Base-by-base conservation (phyloP, 2,113 vertebrate species). In the Capreolus pygargus region DNA sequence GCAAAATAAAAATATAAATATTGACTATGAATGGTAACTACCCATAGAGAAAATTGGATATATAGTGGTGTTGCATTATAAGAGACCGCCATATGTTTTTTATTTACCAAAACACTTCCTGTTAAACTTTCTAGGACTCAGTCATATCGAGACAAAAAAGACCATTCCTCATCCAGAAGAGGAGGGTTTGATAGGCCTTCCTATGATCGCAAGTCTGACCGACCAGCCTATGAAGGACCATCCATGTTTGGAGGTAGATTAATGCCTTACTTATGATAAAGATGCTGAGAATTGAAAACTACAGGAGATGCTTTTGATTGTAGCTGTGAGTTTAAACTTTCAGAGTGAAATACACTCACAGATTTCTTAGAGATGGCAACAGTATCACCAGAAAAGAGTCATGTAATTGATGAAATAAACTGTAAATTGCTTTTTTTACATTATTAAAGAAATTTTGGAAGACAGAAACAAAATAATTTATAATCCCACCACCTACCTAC, bases 121-220 rank as follows among this genome's bases (percentile, higher is more conserved):
- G 95, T 98, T 70, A 97, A 94, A 55, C 97, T 98, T 94, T 98
- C 97, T 85, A 99, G 99, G 58, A 97, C 99, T 52, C 99, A 98
- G 33, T 99, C 98, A 76, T 99, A 99, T 98, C 99, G 99, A 95
- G 99, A 99, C 86, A 99, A 98, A 98, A 99, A 99, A 47, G 99
- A 99, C 9, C 99, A 99, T 97, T 99, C 97, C 0, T 98, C 99
- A 43, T 99, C 99, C 89, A 99, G 99, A 91, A 98, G 99, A 45
- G 99, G 99, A 61, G 99, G 99, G n/a, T 99, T 99, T 89, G 99
- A 99, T 57, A 99, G 99, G 96, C 98, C 99, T 6, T 98, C 99
- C 0, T 99, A 99, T 74, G 99, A 99, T 82, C 99, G 99, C 39
- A 98, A 99, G 94, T 97, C 99, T 83, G 99, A 99, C 79, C 99